Evolutionary conservation across 2,888 invertebrate species (phyloP), one percentile per base, ranked within the genome.

Genomic region (Dolichopus griseipennis): DNA sequence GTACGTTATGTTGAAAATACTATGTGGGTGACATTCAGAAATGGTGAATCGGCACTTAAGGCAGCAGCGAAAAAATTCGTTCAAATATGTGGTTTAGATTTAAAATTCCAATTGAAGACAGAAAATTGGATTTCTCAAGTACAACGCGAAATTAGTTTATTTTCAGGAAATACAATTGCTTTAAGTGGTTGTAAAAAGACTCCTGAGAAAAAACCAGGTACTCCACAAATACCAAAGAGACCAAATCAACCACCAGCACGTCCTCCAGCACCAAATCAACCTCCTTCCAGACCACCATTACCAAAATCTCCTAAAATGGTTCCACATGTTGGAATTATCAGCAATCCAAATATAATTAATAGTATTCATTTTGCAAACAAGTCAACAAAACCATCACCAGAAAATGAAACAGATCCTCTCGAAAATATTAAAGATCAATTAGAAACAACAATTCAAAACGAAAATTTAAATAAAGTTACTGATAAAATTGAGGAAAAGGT

Each of bases 1-100:
- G 93, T 96, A 6, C 87, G 96, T 71, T 96, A 96, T 81, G 91
- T 95, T 20, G 93, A 90, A 33, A 91, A 89, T 70, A 90, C 92
- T 20, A 89, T 97, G 83, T 93, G 94, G 89, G 88, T 97, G 34
- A 95, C 96, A 10, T 96, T 97, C 78, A 87, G 92, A 73, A 92
- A 93, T 76, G 95, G 97, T 0, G 90, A 92, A 76, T 89, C 90
- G 73, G 97, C 97, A 5, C 80, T 98, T 27, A 88, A 89, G 69
- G 92, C 92, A 1, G 83, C 83, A 1, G 83, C 84, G 67, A 85
- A 84, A 71, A 82, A 83, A 15, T 79, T 81, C 69, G 86, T 89
- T 61, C 84, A 85, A 73, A 86, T 90, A 22, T 86, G 87, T 74
- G 88, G 88, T 15, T 83, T 88, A 70, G 85, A 85, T 66, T 82